Evolutionary conservation across 1,140 invertebrate species (phyloP).

Genomic region (Drosophila hydei): DNA sequence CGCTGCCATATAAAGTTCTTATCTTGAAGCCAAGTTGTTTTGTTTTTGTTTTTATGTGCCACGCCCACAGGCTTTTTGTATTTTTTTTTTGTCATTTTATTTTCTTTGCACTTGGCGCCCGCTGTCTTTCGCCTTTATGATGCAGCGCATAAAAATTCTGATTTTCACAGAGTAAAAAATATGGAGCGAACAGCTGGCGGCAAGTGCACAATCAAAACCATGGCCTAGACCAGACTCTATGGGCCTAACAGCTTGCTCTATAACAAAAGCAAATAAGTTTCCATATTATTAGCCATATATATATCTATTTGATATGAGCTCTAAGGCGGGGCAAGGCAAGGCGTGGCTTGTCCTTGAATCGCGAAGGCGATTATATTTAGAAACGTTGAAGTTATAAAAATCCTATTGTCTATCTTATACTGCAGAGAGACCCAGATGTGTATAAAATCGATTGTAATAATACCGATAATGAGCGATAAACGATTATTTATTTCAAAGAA

Average conservation of each 20-base stretch:
- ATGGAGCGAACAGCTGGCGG: conserved; percentile 11
- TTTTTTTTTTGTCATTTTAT: conserved; percentile 13
- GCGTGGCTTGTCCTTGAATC: conserved; percentile 31
- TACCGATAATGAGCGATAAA: no score
- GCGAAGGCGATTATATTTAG: neutral
- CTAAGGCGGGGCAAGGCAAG: conserved; percentile 1
- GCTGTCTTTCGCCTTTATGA: conserved; percentile 16
- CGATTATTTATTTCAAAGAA: no score
- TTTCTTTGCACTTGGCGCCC: conserved; percentile 27
- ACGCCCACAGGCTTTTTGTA: conserved; percentile 4
- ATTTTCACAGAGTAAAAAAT: conserved; percentile 22
- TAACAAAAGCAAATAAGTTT: conserved; percentile 8
- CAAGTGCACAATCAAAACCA: conserved; percentile 8
- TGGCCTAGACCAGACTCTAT: conserved; percentile 3
- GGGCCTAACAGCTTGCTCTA: conserved; percentile 14
- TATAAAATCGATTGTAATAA: no score
- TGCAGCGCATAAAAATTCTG: conserved; percentile 29
- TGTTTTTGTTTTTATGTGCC: conserved; percentile 25
- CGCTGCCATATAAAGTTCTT: conserved; percentile 56
- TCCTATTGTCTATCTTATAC: no score
- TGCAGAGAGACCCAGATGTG: no score
- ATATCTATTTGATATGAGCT: conserved; percentile 15
- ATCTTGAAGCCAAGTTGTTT: conserved; percentile 40
- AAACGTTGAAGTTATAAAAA: neutral
- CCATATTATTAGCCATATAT: conserved; percentile 24